Evolutionary conservation across 2,888 invertebrate species (phyloP).

Genomic region (Nomada lathburiana): DNA sequence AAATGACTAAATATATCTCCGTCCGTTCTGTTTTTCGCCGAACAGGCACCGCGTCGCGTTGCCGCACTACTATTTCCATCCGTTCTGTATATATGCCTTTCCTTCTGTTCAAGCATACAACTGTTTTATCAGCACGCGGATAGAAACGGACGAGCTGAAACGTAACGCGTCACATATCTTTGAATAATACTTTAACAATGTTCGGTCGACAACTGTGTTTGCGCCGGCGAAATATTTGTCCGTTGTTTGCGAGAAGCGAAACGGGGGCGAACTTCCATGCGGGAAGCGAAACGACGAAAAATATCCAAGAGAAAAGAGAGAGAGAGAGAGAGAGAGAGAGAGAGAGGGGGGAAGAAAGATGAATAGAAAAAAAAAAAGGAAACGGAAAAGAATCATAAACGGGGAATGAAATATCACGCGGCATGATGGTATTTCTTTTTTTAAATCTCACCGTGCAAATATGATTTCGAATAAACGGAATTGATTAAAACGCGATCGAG

Average conservation of each 20-base stretch:
- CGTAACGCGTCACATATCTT: slow-evolving; percentile 7
- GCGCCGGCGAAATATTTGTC: slow-evolving; percentile 8
- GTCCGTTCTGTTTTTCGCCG: not conserved
- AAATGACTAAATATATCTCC: slow-evolving; percentile 4
- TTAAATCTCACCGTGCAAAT: slow-evolving; percentile 27
- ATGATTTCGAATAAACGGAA: slow-evolving; percentile 44
- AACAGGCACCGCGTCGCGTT: not conserved
- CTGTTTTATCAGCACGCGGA: slow-evolving; percentile 1
- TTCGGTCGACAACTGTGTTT: slow-evolving; percentile 6
- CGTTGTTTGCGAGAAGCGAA: slow-evolving; percentile 7
- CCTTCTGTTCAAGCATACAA: not conserved
- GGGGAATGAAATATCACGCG: slow-evolving; percentile 28
- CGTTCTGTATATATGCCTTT: not conserved
- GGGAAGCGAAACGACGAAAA: not conserved
- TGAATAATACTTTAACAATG: slow-evolving; percentile 29
- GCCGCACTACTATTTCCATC: too few relatives aligned
- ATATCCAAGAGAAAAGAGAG: not conserved
- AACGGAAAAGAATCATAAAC: slow-evolving; percentile 15
- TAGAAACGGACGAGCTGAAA: not conserved
- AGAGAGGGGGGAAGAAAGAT: too few relatives aligned
- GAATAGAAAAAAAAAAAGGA: not conserved
- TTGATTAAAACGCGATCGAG: slow-evolving; percentile 56
- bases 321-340: not conserved
- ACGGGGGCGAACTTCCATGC: not conserved
- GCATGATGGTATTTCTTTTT: slow-evolving; percentile 13